Percentiles rank a stretch among this genome's conserved stretches.
Evolutionary conservation across 2,888 invertebrate genomes (phyloP).

Genomic region (Hyles lineata): DNA sequence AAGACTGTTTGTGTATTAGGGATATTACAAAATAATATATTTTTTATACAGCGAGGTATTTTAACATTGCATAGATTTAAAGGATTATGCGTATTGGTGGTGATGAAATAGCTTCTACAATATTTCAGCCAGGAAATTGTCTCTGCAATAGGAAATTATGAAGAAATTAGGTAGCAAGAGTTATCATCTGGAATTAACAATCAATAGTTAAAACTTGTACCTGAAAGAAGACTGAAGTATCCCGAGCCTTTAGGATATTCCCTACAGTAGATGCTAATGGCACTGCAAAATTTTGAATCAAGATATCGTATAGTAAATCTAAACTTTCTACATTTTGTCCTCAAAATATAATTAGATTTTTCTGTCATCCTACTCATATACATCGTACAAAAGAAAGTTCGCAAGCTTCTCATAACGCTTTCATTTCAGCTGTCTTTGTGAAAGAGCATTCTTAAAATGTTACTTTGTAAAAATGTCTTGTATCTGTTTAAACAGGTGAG

Average conservation of each 20-base stretch:
- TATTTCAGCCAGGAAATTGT: too few relatives aligned
- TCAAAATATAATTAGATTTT: not conserved
- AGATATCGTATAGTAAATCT: not conserved
- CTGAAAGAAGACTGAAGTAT: too few relatives aligned
- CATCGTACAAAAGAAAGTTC: constrained; percentile 53
- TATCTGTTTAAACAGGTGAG: constrained; percentile 14
- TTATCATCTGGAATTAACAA: too few relatives aligned
- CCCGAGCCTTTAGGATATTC: too few relatives aligned
- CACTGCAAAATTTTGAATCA: not conserved
- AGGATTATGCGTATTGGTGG: too few relatives aligned
- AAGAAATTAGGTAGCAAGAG: too few relatives aligned
- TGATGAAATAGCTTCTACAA: too few relatives aligned
- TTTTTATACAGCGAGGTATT: too few relatives aligned
- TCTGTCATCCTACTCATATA: constrained; percentile 34
- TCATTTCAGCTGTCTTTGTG: constrained; percentile 46
- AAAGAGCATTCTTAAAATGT: constrained; percentile 52
- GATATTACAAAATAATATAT: not conserved
- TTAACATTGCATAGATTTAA: too few relatives aligned
- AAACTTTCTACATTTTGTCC: not conserved
- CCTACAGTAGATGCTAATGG: too few relatives aligned
- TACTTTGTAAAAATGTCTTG: constrained; percentile 48
- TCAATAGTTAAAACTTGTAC: too few relatives aligned
- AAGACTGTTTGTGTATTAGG: constrained; percentile 14
- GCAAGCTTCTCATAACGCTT: constrained; percentile 53
- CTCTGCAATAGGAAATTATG: too few relatives aligned